These are phyloP conservation scores for Campaea margaritaria DNA, from an alignment of 2,888 invertebrate species.

Conservation along the genomic window DNA sequence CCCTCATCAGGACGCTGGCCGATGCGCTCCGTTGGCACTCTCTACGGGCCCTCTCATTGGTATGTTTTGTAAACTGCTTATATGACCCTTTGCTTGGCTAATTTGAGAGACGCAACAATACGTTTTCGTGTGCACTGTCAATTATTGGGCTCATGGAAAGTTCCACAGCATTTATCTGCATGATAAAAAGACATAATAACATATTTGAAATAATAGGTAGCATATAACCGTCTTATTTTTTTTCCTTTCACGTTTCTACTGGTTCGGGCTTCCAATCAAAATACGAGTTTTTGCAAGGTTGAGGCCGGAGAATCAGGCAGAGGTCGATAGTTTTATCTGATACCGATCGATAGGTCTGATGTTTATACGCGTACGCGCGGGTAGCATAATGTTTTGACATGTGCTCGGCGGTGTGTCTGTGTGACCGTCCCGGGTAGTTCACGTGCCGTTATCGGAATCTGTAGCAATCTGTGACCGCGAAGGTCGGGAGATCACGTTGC, in stretches of 20 bases:
- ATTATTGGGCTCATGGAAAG: slow-evolving; percentile 2
- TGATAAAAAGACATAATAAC: not conserved
- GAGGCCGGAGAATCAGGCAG: slow-evolving; percentile 10
- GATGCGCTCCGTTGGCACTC: slow-evolving; percentile 79
- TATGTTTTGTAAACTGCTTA: slow-evolving; percentile 60
- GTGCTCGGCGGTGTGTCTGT: slow-evolving; percentile 53
- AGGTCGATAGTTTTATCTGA: slow-evolving; percentile 28
- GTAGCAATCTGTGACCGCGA: slow-evolving; percentile 55
- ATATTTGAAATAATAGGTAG: not conserved
- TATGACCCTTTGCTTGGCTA: slow-evolving; percentile 43
- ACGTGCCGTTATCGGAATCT: slow-evolving; percentile 58
- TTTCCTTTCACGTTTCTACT: not conserved
- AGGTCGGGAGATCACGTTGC: slow-evolving; percentile 59
- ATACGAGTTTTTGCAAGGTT: not conserved
- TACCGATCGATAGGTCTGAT: slow-evolving; percentile 32
- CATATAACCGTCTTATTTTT: not conserved
- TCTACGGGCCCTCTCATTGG: slow-evolving; percentile 69
- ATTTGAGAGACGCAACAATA: not conserved
- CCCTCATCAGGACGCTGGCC: slow-evolving; percentile 77
- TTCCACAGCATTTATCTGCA: not conserved
- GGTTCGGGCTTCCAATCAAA: not conserved
- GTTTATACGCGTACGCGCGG: slow-evolving; percentile 48
- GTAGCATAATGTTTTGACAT: slow-evolving; percentile 53
- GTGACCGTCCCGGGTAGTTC: slow-evolving; percentile 49
- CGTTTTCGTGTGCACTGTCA: not conserved